Conservation (phyloP, 2,113 vertebrate genomes). For the Leptodactylus fuscus region DNA sequence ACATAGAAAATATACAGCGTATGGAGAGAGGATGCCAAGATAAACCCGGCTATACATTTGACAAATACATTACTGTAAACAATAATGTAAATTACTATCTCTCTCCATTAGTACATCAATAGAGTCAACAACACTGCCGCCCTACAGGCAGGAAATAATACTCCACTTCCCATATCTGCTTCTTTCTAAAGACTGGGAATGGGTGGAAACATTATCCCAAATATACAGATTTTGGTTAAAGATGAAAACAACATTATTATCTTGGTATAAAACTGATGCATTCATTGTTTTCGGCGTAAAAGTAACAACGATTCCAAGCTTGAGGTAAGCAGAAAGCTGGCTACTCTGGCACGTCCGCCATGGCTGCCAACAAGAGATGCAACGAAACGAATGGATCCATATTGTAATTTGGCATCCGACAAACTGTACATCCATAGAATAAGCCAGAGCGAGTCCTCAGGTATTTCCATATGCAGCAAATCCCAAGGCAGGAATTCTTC, state of each 20-base stretch:
- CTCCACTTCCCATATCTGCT: background rate
- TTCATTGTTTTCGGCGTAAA: background rate
- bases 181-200: background rate
- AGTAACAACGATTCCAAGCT: background rate
- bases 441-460: background rate
- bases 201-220: background rate
- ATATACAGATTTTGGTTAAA: background rate
- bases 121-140: conserved; percentile 16
- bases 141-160: background rate
- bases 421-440: conserved; percentile 32
- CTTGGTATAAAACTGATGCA: background rate
- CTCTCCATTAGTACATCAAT: background rate
- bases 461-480: conserved; percentile 24
- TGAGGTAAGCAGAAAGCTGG: background rate
- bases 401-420: conserved; percentile 8
- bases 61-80: background rate
- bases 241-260: background rate
- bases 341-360: conserved; percentile 26
- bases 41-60: background rate
- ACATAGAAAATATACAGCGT: background rate
- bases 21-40: background rate
- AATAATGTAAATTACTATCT: background rate
- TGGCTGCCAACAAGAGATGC: background rate
- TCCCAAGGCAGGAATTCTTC: conserved; percentile 34
- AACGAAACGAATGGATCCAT: conserved; percentile 9